Evolutionary conservation across 1,140 invertebrate genomes (phyloP), one percentile per base, ranked within the genome.

Genomic region (Neodiprion lecontei): DNA sequence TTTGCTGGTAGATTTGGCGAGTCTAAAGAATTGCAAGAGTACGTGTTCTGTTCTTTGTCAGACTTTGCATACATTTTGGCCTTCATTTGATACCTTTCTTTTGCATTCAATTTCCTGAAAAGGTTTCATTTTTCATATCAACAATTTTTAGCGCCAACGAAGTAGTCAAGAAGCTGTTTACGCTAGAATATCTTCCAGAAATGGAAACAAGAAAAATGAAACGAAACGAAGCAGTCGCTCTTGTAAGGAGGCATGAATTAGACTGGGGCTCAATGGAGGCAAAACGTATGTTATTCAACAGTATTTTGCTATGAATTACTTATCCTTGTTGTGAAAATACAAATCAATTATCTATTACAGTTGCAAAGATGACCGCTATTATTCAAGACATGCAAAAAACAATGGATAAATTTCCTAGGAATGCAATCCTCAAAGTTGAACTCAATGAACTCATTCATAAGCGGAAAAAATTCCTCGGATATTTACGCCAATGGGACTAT

Each of bases 401-500:
- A 71, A 82, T 92, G 79, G 81, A 89, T 67, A 50, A 79, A 14
- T 78, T 86, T 84, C 90, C 91, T 1, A 81, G 88, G 76, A 90
- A 94, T 80, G 89, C 81, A 74, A 79, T 77, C 73, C 78, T 86
- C 4, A 93, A 91, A 86, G 85, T 88, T 8, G 79, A 79, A 48
- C 88, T 94, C 28, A 92, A 94, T 81, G 92, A 95, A 84, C 81
- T 92, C 4, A 96, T 97, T 70, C 93, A 94, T 28, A 92, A 91
- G 82, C 90, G 96, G 69, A 94, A 93, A 79, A 95, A 94, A 81
- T 86, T 89, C 48, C 82, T 97, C 5, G 94, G 91, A 79, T 86
- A 88, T 72, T 83, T 97, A 23, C 87, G 95, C 48, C 87, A 88
- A 53, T 91, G 90, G 87, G 96, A 97, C 84, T 96, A 96, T 84